Base-by-base conservation (phyloP, 2,888 invertebrate species). In the Epirrita christyi region DNA sequence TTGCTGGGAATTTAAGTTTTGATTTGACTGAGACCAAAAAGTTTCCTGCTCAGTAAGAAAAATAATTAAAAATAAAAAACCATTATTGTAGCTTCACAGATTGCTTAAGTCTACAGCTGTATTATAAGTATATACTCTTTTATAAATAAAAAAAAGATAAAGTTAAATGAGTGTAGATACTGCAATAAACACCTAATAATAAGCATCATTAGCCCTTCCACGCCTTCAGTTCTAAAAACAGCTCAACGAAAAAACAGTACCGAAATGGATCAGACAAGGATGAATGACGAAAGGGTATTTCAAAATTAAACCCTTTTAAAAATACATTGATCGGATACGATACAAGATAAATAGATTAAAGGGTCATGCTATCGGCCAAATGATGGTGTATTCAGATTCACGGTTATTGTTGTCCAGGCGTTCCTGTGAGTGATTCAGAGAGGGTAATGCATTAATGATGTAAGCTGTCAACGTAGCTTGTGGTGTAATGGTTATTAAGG, bases 391-490 rank as follows among this genome's bases (percentile, higher is more conserved):
- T 36, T 49, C 10, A 43, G 14, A 78, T 80, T 82, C 72, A 77
- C 70, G 64, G 63, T 67, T 62, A 64, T 71, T 54, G 68, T 65
- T 67, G 64, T 68, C 60, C 61, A 66, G 72, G 32, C 48, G 10
- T 27, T 32, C 11, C 32, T 34, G 7, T 21, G 0, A 9, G n/a
- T 34, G 0, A 21, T 21, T 21, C 4, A 21, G 21, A 3, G 42
- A n/a, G 63, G 75, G 72, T 81, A 83, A 87, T 85, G 88, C 82
- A 80, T 70, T 73, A 85, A 84, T 78, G 79, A 65, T 86, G 85
- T 87, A 67, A 75, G 71, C 77, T 81, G 83, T 80, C 83, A 74
- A 68, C 73, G 59, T 59, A 62, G 59, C 54, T 63, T 13, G 32
- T 14, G 13, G 27, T 34, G 15, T 47, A 43, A 43, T 43, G 21